phyloP scores from a whole-genome alignment of 1,140 invertebrate genomes.

The Drosophila pachea region DNA sequence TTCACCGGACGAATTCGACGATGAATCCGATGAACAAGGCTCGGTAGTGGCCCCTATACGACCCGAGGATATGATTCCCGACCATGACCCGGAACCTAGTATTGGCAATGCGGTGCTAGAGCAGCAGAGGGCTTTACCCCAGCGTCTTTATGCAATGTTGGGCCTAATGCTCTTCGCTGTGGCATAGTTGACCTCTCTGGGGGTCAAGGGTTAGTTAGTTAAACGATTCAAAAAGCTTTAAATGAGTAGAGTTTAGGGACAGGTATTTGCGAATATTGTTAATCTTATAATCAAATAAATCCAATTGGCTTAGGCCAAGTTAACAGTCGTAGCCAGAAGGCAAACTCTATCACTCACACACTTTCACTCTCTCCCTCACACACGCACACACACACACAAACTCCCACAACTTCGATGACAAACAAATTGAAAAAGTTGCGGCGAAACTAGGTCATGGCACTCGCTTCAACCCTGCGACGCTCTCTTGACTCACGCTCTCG shows the following conservation, averaged over 20 bases:
- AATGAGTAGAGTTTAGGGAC: constrained; percentile 54
- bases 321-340: constrained; percentile 4
- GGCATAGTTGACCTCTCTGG: constrained; percentile 11
- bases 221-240: constrained; percentile 67
- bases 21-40: constrained; percentile 16
- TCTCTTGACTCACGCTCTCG: constrained; percentile 7
- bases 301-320: constrained; percentile 46
- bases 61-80: constrained; percentile 49
- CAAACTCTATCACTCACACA: too few relatives aligned
- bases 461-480: constrained; percentile 34
- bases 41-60: constrained; percentile 1
- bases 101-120: constrained; percentile 23
- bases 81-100: constrained; percentile 5
- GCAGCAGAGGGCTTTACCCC: constrained; percentile 4
- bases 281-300: constrained; percentile 73
- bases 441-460: constrained; percentile 69
- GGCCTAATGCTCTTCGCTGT: constrained; percentile 39
- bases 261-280: constrained; percentile 47
- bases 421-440: constrained; percentile 72
- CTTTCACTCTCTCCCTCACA: constrained; percentile 1
- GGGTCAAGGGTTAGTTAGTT: constrained; percentile 34
- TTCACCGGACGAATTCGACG: background rate
- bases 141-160: constrained; percentile 34
- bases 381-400: constrained; percentile 14
- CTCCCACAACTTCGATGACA: constrained; percentile 22